Evolutionary conservation across 2,888 invertebrate species (phyloP), one percentile per base, ranked within the genome.

Genomic region (Acrobasis consociella): DNA sequence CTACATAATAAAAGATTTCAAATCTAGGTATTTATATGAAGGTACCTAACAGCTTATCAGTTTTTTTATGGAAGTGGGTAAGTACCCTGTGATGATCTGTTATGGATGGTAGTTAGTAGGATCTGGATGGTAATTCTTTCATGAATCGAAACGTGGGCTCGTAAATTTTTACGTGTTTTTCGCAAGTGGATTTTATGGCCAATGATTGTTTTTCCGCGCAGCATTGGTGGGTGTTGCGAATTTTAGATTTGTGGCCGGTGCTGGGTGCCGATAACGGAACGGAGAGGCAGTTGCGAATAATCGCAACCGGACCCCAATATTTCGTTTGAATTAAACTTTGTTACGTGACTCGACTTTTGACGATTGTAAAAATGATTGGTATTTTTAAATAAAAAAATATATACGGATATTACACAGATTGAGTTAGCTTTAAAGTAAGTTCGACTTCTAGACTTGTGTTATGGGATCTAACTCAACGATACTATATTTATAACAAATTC

Each of bases 221-320:
- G 56, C 52, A 60, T 17, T 52, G n/a, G 39, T 39, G 46, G 55
- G 65, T 68, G 64, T 66, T 72, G 65, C 68, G 67, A 69, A 73
- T 72, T 69, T 69, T 65, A 69, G 68, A 75, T 75, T 74, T 77
- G 74, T 74, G 71, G 66, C 64, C 71, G 62, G 74, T 68, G 70
- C 63, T 60, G 46, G 55, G 64, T 59, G 37, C 64, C 66, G 78
- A 76, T 76, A 78, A 72, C 72, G 15, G 38, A 53, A 53, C 7
- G 15, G 69, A 65, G 59, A 65, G 61, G 64, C 74, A 68, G 74
- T 75, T 72, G 72, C 67, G 65, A 77, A 73, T 78, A 74, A 80
- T 74, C 70, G 68, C 60, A 60, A 39, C 31, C 53, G 60, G 64
- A 62, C 64, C 65, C 65, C 64, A 68, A 64, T 69, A 65, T 71